These are phyloP conservation scores for Solen grandis DNA, from an alignment of 1,140 invertebrate species.

Conservation along the genomic window DNA sequence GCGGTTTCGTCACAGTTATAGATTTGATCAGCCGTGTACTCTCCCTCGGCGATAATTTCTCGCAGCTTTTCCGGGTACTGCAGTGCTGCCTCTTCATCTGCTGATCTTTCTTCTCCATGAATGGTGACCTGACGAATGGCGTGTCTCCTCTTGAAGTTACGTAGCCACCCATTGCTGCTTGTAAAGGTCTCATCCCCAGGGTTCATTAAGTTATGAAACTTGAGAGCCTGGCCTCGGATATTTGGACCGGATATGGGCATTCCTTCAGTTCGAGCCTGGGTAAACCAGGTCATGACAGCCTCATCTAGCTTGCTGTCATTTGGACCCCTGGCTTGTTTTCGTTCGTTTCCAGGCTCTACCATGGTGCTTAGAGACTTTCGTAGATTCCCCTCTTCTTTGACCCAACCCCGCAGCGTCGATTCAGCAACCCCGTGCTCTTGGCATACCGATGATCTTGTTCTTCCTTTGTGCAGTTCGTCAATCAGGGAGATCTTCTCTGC, in stretches of 20 bases:
- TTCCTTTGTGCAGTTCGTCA: too few species aligned
- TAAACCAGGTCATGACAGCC: background rate
- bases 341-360: background rate
- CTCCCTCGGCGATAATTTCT: background rate
- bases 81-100: background rate
- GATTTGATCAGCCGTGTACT: background rate
- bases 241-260: too few species aligned
- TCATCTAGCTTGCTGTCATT: background rate
- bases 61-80: background rate
- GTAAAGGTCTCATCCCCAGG: background rate
- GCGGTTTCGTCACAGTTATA: too few species aligned
- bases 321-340: background rate
- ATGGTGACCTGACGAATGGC: slow-evolving; percentile 1
- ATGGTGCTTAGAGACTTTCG: background rate
- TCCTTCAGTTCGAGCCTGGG: background rate
- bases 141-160: background rate
- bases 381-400: background rate
- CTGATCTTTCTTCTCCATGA: background rate
- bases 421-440: background rate
- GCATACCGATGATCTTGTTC: background rate
- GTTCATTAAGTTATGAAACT: background rate
- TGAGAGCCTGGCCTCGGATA: background rate
- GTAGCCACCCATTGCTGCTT: background rate
- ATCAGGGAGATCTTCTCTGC: too few species aligned
- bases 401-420: background rate